A percentile compares a stretch with the other conserved stretches of the same genome.
phyloP scores from a whole-genome alignment of 1,140 invertebrate genomes.

The Microplitis mediator region DNA sequence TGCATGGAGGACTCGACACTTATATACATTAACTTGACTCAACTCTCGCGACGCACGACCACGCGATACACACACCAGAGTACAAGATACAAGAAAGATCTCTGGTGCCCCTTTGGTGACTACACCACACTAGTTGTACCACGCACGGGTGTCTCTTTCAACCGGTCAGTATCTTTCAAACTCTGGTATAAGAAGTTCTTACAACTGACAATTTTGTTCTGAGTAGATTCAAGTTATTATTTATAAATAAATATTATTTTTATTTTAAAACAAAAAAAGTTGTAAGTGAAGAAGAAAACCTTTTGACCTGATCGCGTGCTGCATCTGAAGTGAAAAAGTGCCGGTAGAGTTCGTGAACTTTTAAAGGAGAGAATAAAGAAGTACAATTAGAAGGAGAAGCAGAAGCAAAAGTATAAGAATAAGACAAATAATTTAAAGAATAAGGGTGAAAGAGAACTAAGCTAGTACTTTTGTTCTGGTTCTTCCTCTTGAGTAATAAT shows the following conservation, averaged over 20 bases:
- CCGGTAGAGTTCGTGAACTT: slow-evolving; percentile 18
- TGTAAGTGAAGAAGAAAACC: slow-evolving; percentile 2
- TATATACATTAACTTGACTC: too few species aligned
- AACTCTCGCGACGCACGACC: slow-evolving; percentile 17
- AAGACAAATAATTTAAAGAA: too few species aligned
- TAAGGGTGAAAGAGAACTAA: not conserved
- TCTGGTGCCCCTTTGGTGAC: slow-evolving; percentile 6
- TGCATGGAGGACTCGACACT: slow-evolving; percentile 9
- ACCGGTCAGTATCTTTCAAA: not conserved
- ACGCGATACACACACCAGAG: slow-evolving; percentile 2
- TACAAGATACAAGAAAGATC: slow-evolving; percentile 2
- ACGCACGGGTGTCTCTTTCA: not conserved
- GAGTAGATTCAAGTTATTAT: not conserved
- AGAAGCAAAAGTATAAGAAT: not conserved
- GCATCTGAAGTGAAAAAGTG: slow-evolving; percentile 14
- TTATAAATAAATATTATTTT: not conserved
- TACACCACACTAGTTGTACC: not conserved
- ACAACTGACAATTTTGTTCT: too few species aligned
- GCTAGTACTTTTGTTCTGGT: not conserved
- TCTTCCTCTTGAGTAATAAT: not conserved
- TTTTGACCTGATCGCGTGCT: slow-evolving; percentile 28
- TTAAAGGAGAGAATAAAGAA: not conserved
- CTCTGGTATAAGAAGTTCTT: not conserved
- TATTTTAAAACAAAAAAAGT: not conserved
- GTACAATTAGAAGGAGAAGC: not conserved